phyloP scores from a whole-genome alignment of 2,113 vertebrate species.

The Camelus dromedarius region DNA sequence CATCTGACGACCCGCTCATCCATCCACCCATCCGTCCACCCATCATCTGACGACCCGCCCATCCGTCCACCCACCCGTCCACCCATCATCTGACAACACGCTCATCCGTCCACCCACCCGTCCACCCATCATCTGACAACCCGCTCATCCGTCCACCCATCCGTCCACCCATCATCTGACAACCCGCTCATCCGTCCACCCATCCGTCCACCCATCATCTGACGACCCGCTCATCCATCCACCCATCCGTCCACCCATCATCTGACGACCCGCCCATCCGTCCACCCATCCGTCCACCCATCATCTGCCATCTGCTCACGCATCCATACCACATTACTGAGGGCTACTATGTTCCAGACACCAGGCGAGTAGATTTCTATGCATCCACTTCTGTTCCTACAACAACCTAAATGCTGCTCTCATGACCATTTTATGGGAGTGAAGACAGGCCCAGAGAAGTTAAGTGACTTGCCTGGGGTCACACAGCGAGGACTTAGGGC shows the following conservation, averaged over 20 bases:
- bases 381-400: neutral
- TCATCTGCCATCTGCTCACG: too few species aligned
- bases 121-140: too few species aligned
- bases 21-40: fast-evolving
- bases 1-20: neutral
- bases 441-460: neutral
- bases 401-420: too few species aligned
- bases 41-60: too few species aligned
- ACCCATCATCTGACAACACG: too few species aligned
- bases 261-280: neutral
- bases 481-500: neutral
- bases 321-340: neutral
- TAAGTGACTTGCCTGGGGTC: neutral
- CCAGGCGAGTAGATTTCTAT: neutral
- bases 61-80: too few species aligned
- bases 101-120: too few species aligned
- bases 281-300: fast-evolving
- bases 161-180: too few species aligned
- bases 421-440: neutral
- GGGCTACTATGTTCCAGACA: neutral
- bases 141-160: too few species aligned
- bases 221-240: too few species aligned
- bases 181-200: too few species aligned
- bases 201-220: too few species aligned
- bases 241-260: neutral